Conservation (phyloP, 2,797 vertebrate species). For the Aphelocoma californica region DNA sequence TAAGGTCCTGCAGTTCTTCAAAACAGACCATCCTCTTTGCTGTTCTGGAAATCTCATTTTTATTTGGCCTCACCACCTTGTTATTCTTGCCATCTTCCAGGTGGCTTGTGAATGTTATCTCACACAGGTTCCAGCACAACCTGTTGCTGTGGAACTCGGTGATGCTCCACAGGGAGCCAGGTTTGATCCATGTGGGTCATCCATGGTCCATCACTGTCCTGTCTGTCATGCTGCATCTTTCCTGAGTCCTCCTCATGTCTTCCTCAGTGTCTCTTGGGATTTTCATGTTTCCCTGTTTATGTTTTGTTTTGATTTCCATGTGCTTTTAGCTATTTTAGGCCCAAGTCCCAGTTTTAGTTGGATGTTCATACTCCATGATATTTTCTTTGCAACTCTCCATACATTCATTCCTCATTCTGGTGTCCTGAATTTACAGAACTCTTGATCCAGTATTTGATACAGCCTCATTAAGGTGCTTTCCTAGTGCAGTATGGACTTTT, state of each 20-base stretch:
- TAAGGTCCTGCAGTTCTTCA: background rate
- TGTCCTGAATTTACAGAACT: background rate
- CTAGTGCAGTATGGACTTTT: no score
- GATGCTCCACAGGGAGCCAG: background rate
- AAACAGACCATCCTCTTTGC: background rate
- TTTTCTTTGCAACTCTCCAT: background rate
- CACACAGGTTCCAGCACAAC: background rate
- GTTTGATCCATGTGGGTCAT: background rate
- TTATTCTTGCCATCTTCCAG: background rate
- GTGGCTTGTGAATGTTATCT: background rate
- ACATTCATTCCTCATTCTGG: background rate
- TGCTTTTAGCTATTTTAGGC: background rate
- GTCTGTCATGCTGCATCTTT: rapidly evolving
- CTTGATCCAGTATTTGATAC: background rate
- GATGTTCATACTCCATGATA: background rate
- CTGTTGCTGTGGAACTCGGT: background rate
- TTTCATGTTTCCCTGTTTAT: background rate
- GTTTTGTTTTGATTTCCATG: background rate
- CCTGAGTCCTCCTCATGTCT: background rate
- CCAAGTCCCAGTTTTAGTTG: background rate
- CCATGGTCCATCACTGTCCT: background rate
- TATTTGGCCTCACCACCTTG: background rate
- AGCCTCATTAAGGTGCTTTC: background rate
- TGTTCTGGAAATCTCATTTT: background rate
- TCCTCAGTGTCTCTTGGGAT: background rate